Base-by-base conservation (phyloP, 2,113 vertebrate genomes). In the Mellivora capensis region DNA sequence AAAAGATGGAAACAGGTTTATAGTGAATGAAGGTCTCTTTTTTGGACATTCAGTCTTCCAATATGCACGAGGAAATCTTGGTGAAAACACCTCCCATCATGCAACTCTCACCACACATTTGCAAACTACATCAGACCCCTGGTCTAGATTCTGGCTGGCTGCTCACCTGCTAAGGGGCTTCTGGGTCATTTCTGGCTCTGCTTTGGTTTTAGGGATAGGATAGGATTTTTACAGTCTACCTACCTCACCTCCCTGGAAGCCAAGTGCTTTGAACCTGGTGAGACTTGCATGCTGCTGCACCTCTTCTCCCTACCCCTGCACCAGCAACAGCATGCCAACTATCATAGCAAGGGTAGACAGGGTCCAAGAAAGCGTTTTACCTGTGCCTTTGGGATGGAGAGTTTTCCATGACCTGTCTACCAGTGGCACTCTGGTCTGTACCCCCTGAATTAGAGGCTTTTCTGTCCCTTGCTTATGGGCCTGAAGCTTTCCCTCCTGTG, bases 91-190 rank as follows among this genome's bases (percentile, higher is more conserved):
- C 2, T 71, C 6, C 7, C 6, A 15, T 42, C 52, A 25, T 2
- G 57, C 20, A 74, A 81, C 25, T 72, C 11, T 62, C 77, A 69
- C 17, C 15, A 18, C 17, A 34, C 18, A 15, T 18, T 23, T 90
- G 37, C 37, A 17, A 11, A 44, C 6, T 37, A 3, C 27, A 31
- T 7, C 1, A 6, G 9, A 80, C 14, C 31, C 7, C 14, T 17
- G 3, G 12, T 25, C 72, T 52, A 11, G 23, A 49, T n/a, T 25
- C 29, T 27, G 6, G 13, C 31, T 47, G 17, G 17, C 31, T 91
- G 15, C 47, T 77, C n/a, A 49, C 2, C 1, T 29, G 31, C 0
- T 27, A 57, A 21, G 3, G 4, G 8, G 1, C 2, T 62, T 76
- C 49, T 67, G 0, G 0, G 5, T 20, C 25, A 7, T 64, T 64